Evolutionary conservation across 2,888 invertebrate species (phyloP).

Genomic region (Callimorpha dominula): DNA sequence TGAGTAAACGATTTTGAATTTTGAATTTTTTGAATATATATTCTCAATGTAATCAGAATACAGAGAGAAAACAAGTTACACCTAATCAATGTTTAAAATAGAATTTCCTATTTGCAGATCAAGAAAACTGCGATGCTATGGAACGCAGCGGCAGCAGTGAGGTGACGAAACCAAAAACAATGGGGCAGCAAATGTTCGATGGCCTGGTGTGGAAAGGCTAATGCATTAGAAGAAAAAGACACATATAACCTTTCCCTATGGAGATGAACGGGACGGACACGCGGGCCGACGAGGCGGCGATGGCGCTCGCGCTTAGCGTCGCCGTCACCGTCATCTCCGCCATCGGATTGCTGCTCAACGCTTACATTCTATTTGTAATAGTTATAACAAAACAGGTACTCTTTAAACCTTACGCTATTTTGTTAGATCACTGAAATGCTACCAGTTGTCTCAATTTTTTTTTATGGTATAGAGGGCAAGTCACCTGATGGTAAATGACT

Average conservation of each 20-base stretch:
- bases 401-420: background rate
- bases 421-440: background rate
- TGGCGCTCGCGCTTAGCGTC: conserved; percentile 89
- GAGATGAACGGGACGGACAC: conserved; percentile 83
- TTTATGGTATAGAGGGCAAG: too few relatives aligned
- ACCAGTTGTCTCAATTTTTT: too few relatives aligned
- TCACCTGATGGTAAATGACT: too few relatives aligned
- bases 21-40: background rate
- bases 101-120: conserved; percentile 59
- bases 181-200: conserved; percentile 48
- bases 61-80: background rate
- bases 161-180: conserved; percentile 66
- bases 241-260: conserved; percentile 62
- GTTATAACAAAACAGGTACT: conserved; percentile 90
- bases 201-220: conserved; percentile 63
- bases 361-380: conserved; percentile 91
- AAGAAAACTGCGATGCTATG: conserved; percentile 71
- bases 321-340: conserved; percentile 90
- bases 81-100: background rate
- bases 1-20: too few relatives aligned
- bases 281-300: conserved; percentile 85
- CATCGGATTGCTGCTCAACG: conserved; percentile 91
- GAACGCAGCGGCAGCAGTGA: conserved; percentile 80
- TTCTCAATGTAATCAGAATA: background rate
- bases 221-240: conserved; percentile 58